Evolutionary conservation across 2,113 vertebrate genomes (phyloP).

Genomic region (Corythornis vintsioides): DNA sequence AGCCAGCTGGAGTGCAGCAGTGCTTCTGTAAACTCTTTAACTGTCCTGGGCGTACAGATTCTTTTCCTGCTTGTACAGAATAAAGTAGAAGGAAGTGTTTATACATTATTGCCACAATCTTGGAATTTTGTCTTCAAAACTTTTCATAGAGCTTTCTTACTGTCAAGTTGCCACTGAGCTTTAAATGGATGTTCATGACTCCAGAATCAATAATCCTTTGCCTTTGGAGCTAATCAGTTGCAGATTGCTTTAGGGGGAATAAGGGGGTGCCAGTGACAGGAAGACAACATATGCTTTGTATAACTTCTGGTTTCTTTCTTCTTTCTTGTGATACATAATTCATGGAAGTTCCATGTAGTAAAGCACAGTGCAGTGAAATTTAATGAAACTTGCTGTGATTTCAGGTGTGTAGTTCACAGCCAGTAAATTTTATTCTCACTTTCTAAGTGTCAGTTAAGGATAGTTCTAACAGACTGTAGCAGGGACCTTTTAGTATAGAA

Average conservation of each 20-base stretch:
- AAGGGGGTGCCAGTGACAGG: background rate
- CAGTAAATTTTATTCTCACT: background rate
- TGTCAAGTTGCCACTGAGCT: background rate
- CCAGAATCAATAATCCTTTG: background rate
- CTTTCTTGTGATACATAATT: background rate
- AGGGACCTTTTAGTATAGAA: background rate
- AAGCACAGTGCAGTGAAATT: background rate
- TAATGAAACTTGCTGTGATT: background rate
- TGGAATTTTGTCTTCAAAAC: conserved; percentile 12
- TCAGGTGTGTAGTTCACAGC: background rate
- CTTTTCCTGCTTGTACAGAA: background rate
- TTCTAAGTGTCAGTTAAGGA: background rate
- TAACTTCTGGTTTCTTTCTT: background rate
- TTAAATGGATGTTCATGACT: background rate
- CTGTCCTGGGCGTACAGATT: background rate
- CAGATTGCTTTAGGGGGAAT: background rate
- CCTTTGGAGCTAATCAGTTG: background rate
- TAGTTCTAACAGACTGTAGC: background rate
- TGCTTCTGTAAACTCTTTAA: background rate
- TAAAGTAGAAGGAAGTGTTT: background rate
- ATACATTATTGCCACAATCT: background rate
- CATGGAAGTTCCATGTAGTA: background rate
- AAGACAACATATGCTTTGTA: background rate
- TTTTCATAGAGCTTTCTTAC: background rate
- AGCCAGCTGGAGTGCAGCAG: background rate